Evolutionary conservation across 1,140 invertebrate genomes (phyloP).

Genomic region (Centruroides sculpturatus): DNA sequence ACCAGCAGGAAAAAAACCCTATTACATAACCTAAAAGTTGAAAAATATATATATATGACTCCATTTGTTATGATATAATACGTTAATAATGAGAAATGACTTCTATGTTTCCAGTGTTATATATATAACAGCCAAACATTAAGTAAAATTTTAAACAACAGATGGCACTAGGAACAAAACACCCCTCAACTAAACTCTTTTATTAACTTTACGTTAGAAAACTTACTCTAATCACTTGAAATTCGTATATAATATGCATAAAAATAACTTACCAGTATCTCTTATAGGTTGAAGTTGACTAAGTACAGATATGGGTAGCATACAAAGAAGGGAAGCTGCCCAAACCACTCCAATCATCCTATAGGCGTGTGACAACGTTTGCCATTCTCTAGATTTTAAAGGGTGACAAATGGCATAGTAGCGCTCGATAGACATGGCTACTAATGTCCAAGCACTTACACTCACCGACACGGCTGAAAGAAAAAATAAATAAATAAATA

Average conservation of each 20-base stretch:
- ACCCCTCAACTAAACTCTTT: too few relatives aligned
- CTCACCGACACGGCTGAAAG: slow-evolving; percentile 64
- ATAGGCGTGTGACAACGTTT: slow-evolving; percentile 78
- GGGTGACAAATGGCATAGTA: slow-evolving; percentile 86
- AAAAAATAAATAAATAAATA: background rate
- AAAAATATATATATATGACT: too few relatives aligned
- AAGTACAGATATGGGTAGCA: slow-evolving; percentile 51
- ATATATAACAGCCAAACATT: too few relatives aligned
- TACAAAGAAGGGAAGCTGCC: slow-evolving; percentile 49
- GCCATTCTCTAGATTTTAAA: slow-evolving; percentile 67
- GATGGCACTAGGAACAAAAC: too few relatives aligned
- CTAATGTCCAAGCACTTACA: slow-evolving; percentile 77
- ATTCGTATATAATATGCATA: background rate
- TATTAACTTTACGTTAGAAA: background rate
- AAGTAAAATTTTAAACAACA: too few relatives aligned
- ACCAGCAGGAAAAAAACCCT: too few relatives aligned
- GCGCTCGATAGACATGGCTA: slow-evolving; percentile 74
- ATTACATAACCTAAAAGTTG: too few relatives aligned
- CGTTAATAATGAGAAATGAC: too few relatives aligned
- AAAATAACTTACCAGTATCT: slow-evolving; percentile 9
- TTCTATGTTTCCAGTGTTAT: too few relatives aligned
- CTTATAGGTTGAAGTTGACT: slow-evolving; percentile 35
- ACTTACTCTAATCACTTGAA: background rate
- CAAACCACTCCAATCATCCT: slow-evolving; percentile 67
- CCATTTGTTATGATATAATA: too few relatives aligned